Percentiles rank a stretch among this genome's conserved stretches.
phyloP scores from a whole-genome alignment of 92 coral and sea anemone genomes.

The Bergia sp. region DNA sequence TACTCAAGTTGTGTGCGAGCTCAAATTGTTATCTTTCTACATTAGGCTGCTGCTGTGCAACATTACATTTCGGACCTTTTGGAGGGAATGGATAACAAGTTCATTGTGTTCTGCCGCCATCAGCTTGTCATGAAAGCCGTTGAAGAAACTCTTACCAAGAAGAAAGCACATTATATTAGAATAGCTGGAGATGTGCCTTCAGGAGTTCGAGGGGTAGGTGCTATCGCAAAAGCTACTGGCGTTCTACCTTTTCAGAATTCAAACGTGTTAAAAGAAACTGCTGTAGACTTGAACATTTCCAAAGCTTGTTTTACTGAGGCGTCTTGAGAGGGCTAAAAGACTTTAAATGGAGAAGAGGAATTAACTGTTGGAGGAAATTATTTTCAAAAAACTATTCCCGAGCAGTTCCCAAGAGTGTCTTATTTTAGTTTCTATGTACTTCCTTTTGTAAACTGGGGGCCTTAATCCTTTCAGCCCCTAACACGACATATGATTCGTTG shows the following conservation, averaged over 20 bases:
- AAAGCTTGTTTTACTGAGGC: too few species aligned
- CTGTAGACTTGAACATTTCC: too few species aligned
- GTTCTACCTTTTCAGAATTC: background rate
- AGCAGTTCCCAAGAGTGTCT: too few species aligned
- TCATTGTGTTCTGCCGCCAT: conserved; percentile 92
- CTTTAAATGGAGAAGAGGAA: too few species aligned
- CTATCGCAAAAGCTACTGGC: background rate
- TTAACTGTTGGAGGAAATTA: too few species aligned
- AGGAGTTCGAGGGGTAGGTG: conserved; percentile 83
- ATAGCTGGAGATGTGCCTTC: conserved; percentile 94
- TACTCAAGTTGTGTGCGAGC: background rate
- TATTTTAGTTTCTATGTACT: too few species aligned
- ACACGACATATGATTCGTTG: too few species aligned
- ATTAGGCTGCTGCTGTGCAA: conserved; percentile 85
- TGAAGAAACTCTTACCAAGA: conserved; percentile 65
- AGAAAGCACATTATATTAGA: conserved; percentile 77
- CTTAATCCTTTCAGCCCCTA: too few species aligned
- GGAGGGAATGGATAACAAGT: conserved; percentile 85
- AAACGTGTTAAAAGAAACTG: background rate
- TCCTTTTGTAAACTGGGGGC: too few species aligned
- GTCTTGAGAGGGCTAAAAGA: too few species aligned
- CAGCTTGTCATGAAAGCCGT: conserved; percentile 76
- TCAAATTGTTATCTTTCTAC: background rate
- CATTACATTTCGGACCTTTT: conserved; percentile 85
- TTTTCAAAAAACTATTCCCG: too few species aligned